phyloP scores from a whole-genome alignment of 2,888 invertebrate genomes.

The Hydraecia micacea region DNA sequence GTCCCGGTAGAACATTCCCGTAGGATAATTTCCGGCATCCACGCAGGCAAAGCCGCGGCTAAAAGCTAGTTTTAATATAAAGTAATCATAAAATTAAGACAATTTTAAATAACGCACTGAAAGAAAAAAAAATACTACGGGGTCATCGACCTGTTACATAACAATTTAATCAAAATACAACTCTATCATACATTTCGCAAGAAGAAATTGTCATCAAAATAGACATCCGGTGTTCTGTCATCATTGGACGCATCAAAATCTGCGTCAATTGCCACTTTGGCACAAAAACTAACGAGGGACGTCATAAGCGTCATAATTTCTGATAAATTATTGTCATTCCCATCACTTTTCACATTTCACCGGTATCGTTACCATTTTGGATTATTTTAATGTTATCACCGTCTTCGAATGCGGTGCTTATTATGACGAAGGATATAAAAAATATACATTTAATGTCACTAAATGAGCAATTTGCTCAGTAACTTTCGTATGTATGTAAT shows the following conservation, averaged over 20 bases:
- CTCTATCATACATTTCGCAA: slow-evolving; percentile 31
- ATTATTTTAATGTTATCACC: slow-evolving; percentile 53
- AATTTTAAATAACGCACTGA: neutral
- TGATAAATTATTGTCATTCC: slow-evolving; percentile 61
- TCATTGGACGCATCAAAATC: slow-evolving; percentile 53
- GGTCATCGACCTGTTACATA: slow-evolving; percentile 45
- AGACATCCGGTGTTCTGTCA: slow-evolving; percentile 53
- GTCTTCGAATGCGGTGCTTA: slow-evolving; percentile 5
- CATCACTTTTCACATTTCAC: slow-evolving; percentile 61
- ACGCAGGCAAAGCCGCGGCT: no score
- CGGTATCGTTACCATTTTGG: slow-evolving; percentile 55
- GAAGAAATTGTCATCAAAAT: slow-evolving; percentile 39
- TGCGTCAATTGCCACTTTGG: slow-evolving; percentile 56
- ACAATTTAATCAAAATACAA: slow-evolving; percentile 31
- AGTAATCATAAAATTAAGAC: neutral
- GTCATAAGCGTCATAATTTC: slow-evolving; percentile 55
- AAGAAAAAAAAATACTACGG: neutral
- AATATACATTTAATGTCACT: slow-evolving; percentile 29
- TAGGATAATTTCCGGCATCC: no score
- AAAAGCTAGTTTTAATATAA: neutral
- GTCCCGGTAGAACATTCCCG: no score
- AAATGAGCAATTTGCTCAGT: slow-evolving; percentile 37
- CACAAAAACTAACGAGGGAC: slow-evolving; percentile 46
- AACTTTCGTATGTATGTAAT: slow-evolving; percentile 37
- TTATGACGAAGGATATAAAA: slow-evolving; percentile 38